Evolutionary conservation across 2,113 vertebrate genomes (phyloP).

Genomic region (Phocoena phocoena): DNA sequence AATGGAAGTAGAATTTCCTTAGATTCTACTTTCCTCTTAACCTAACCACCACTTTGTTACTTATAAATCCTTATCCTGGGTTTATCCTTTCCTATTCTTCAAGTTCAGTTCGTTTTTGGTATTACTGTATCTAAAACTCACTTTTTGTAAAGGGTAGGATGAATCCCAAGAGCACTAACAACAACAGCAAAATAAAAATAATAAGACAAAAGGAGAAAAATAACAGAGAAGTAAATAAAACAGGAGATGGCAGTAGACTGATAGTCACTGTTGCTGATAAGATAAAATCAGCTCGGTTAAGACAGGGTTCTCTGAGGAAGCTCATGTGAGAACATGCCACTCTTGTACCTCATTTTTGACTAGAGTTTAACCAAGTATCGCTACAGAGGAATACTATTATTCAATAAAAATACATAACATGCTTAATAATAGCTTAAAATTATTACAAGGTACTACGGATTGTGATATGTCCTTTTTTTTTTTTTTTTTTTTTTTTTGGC

Average conservation of each 20-base stretch:
- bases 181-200: neutral
- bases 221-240: neutral
- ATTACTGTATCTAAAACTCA: neutral
- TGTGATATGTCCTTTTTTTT: neutral
- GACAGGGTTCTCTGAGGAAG: neutral
- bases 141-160: slow-evolving; percentile 9
- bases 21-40: slow-evolving; percentile 23
- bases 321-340: neutral
- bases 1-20: neutral
- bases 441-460: neutral
- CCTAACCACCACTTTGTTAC: neutral
- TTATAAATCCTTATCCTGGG: neutral
- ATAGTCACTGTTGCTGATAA: neutral
- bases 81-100: neutral
- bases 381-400: neutral
- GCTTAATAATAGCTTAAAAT: neutral
- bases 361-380: neutral
- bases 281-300: neutral
- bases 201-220: neutral
- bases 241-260: neutral
- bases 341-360: neutral
- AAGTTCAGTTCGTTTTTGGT: slow-evolving; percentile 13
- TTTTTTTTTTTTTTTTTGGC: neutral
- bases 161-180: neutral
- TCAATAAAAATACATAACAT: neutral